Conservation (phyloP, 2,113 vertebrate genomes). For the Erythrocebus patas region DNA sequence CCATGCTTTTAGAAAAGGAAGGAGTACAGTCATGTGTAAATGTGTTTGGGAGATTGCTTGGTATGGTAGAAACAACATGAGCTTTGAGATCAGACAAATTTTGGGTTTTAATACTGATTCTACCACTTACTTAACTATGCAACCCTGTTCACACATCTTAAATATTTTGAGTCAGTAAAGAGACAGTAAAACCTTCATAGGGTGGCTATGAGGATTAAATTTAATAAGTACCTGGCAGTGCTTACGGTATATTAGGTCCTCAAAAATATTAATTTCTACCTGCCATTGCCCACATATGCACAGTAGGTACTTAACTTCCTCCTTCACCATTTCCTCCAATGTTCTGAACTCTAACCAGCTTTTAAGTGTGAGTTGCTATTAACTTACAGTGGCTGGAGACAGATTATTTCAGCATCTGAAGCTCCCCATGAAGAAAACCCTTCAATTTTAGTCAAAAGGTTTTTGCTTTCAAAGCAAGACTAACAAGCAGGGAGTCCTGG, state of each 20-base stretch:
- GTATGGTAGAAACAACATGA: neutral
- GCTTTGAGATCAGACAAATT: neutral
- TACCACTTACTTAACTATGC: neutral
- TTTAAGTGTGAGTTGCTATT: neutral
- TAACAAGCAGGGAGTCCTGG: neutral
- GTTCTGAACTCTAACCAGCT: neutral
- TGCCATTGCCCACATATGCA: neutral
- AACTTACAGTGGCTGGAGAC: neutral
- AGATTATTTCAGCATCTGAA: neutral
- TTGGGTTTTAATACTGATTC: neutral
- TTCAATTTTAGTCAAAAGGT: neutral
- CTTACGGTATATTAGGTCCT: neutral
- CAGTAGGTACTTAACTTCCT: neutral
- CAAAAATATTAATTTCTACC: neutral
- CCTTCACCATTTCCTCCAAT: neutral
- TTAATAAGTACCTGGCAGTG: neutral
- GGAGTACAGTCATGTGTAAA: neutral
- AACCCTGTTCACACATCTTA: neutral
- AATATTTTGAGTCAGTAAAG: neutral
- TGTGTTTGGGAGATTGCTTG: neutral
- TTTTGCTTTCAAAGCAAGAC: neutral
- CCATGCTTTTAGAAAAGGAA: conserved; percentile 6
- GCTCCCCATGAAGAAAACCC: neutral
- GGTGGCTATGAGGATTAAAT: neutral
- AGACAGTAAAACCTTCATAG: neutral